Evolutionary conservation across 1,140 invertebrate genomes (phyloP), one percentile per base, ranked within the genome.

Genomic region (Piezodorus guildinii): DNA sequence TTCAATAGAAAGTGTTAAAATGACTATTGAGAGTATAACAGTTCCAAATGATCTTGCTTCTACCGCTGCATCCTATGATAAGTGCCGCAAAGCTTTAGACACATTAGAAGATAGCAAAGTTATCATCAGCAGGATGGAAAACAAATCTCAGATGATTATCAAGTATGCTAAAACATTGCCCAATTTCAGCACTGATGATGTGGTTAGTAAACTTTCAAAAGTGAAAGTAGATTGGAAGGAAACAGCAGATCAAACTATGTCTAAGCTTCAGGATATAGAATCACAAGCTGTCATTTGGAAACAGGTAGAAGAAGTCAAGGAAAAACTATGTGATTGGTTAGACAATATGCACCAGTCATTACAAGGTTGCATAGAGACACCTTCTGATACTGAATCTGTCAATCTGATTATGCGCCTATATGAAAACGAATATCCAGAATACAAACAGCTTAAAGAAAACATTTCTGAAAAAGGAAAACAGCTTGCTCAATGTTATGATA

Each of bases 271-370:
- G 74, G 83, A 84, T 54, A 83, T 89, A 49, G 92, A 96, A 74
- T 88, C 90, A 0, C 90, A 95, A 73, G 77, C 87, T 0, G 85
- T 91, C 6, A 86, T 95, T 56, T 95, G 92, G 91, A 89, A 91
- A 68, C 90, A 95, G 73, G 87, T 96, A 8, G 86, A 92, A 62
- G 87, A 90, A 66, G 82, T 85, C 0, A 91, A 90, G 71, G 85
- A 87, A 67, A 88, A 92, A 71, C 77, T 96, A 16, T 74, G 87
- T 0, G 82, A 82, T 34, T 97, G 94, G 94, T 71, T 94, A 4
- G 84, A 80, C 65, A 85, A 89, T 68, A 92, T 88, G 10, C 85
- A 86, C 66, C 82, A 17, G 16, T 14, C 58, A 10, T 19, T 60
- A 17, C 27, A 39, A 60, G 30, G 9, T 9, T 56, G 52, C 14